A percentile compares a stretch with the other conserved stretches of the same genome.
phyloP scores from a whole-genome alignment of 2,888 invertebrate species.

The Meghimatium bilineatum region DNA sequence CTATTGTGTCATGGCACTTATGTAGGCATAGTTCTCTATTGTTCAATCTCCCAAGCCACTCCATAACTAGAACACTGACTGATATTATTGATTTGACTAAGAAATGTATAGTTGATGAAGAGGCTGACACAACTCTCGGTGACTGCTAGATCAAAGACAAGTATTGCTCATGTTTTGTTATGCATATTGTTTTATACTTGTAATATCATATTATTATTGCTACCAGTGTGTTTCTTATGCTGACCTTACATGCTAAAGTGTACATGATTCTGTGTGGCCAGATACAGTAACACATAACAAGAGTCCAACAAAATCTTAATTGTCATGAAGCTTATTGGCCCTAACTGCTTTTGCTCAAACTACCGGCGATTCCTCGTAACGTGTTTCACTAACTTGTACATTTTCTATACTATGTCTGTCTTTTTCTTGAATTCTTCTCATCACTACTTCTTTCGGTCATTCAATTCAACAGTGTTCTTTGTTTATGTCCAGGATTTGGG shows the following conservation, averaged over 20 bases:
- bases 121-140: too few relatives aligned
- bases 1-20: too few relatives aligned
- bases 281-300: neutral
- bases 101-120: too few relatives aligned
- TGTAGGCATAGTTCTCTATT: too few relatives aligned
- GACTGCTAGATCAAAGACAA: too few relatives aligned
- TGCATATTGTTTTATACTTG: too few relatives aligned
- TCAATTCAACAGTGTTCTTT: neutral
- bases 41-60: too few relatives aligned
- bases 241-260: too few relatives aligned
- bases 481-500: neutral
- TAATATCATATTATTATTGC: too few relatives aligned
- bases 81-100: too few relatives aligned
- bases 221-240: too few relatives aligned
- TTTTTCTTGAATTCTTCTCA: neutral
- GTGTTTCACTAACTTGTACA: neutral
- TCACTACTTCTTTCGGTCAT: neutral
- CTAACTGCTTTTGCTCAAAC: neutral
- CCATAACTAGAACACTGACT: too few relatives aligned
- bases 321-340: neutral
- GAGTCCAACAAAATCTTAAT: neutral
- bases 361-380: neutral
- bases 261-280: neutral
- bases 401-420: neutral
- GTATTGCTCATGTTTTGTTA: neutral